phyloP scores from a whole-genome alignment of 64 coral and sea anemone species.

The Acropora yongei region DNA sequence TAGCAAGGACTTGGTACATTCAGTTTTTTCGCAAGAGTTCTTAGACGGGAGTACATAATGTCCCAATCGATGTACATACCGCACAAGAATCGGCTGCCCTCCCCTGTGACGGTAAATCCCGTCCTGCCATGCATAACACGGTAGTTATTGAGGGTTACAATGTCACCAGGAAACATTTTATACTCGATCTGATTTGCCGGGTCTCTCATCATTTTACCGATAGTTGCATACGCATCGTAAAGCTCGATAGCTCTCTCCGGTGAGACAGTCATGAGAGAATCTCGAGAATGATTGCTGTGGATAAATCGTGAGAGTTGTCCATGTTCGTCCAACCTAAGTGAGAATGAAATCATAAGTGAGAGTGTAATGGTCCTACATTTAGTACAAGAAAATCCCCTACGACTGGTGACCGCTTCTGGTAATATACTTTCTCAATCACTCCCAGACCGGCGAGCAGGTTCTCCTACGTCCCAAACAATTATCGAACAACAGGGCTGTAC shows the following conservation, averaged over 20 bases:
- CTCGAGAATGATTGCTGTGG: constrained; percentile 73
- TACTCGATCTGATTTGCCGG: constrained; percentile 74
- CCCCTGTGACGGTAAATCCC: constrained; percentile 44
- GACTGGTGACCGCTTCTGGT: too few species aligned
- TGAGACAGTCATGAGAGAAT: constrained; percentile 33
- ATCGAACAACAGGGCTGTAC: too few species aligned
- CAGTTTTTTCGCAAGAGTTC: constrained; percentile 40
- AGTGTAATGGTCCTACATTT: not conserved
- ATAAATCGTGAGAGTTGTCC: constrained; percentile 61
- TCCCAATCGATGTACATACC: constrained; percentile 86
- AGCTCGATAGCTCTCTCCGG: constrained; percentile 63
- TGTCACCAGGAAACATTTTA: constrained; percentile 66
- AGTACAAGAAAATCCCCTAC: too few species aligned
- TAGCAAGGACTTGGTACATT: not conserved
- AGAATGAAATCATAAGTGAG: not conserved
- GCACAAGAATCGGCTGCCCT: constrained; percentile 25
- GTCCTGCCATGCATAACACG: constrained; percentile 80
- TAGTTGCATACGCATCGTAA: constrained; percentile 57
- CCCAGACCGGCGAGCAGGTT: too few species aligned
- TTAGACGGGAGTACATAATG: constrained; percentile 52
- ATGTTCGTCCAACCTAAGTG: constrained; percentile 60
- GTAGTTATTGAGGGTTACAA: constrained; percentile 75
- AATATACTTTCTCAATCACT: too few species aligned
- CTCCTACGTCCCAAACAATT: too few species aligned
- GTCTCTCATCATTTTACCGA: constrained; percentile 72